A percentile compares a stretch with the other conserved stretches of the same genome.
Evolutionary conservation across 2,888 invertebrate species (phyloP).

Genomic region (Harpalus rufipes): DNA sequence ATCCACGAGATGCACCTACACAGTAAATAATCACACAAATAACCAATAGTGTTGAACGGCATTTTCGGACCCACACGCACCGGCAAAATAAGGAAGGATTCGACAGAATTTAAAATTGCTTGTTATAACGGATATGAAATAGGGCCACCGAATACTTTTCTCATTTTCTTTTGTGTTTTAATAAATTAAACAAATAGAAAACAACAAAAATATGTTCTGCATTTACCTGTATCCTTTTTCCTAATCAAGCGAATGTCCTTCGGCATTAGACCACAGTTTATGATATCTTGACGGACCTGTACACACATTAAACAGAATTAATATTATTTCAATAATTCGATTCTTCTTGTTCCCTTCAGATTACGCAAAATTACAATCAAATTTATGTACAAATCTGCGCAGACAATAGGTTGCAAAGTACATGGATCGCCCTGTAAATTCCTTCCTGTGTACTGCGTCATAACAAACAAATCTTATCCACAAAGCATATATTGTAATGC

Average conservation of each 20-base stretch:
- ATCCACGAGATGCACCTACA: constrained; percentile 94
- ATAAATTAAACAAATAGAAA: constrained; percentile 50
- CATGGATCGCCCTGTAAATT: too few species aligned
- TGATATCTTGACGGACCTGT: constrained; percentile 88
- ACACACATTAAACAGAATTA: constrained; percentile 69
- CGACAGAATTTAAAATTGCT: constrained; percentile 32
- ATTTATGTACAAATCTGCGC: too few species aligned
- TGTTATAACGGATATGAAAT: constrained; percentile 23
- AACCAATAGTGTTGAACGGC: constrained; percentile 66
- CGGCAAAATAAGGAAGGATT: constrained; percentile 72
- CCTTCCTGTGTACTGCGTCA: too few species aligned
- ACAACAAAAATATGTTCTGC: constrained; percentile 31
- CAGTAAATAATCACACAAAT: constrained; percentile 75
- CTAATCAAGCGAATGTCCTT: constrained; percentile 90
- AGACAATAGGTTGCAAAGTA: too few species aligned
- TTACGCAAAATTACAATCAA: too few species aligned
- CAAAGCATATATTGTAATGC: too few species aligned
- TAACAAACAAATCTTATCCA: too few species aligned
- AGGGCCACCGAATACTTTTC: constrained; percentile 60
- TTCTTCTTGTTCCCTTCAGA: too few species aligned
- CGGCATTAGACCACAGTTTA: constrained; percentile 86
- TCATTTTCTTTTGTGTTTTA: constrained; percentile 58
- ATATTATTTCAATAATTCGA: constrained; percentile 71
- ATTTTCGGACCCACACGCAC: constrained; percentile 69
- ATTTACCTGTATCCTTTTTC: constrained; percentile 90